phyloP scores from a whole-genome alignment of 2,888 invertebrate genomes.

The Nephrotoma flavescens region DNA sequence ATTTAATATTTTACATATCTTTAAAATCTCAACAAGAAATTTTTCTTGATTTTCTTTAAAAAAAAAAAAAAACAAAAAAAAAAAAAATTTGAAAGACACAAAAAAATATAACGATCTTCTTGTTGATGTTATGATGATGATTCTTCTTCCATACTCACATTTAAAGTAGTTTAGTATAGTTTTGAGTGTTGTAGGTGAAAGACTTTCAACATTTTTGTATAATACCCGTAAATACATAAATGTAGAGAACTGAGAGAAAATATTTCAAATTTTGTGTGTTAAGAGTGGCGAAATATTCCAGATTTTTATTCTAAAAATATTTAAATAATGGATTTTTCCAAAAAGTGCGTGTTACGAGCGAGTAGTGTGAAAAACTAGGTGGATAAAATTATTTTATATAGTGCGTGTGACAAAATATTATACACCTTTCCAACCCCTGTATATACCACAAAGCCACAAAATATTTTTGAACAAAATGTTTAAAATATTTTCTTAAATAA shows the following conservation, averaged over 20 bases:
- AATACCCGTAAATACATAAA: neutral
- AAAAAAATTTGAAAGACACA: neutral
- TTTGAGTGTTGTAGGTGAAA: conserved; percentile 6
- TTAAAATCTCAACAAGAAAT: neutral
- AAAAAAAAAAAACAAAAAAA: neutral
- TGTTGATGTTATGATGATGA: neutral
- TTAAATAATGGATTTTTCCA: neutral
- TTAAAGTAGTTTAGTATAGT: conserved; percentile 6
- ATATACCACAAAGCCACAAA: neutral
- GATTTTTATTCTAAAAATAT: neutral
- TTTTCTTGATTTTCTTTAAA: neutral
- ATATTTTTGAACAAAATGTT: neutral
- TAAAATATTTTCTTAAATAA: neutral
- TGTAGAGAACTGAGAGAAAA: neutral
- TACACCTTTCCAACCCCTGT: neutral
- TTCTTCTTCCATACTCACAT: neutral
- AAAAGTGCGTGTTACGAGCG: neutral
- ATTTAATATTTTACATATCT: neutral
- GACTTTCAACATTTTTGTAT: neutral
- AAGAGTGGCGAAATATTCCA: neutral
- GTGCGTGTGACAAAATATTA: neutral
- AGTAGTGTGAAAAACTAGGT: neutral
- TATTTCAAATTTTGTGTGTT: neutral
- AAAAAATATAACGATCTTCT: conserved; percentile 1
- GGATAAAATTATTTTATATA: neutral